A percentile compares a stretch with the other conserved stretches of the same genome.
Conservation (phyloP, 2,888 invertebrate genomes). For the Zelleria hepariella region DNA sequence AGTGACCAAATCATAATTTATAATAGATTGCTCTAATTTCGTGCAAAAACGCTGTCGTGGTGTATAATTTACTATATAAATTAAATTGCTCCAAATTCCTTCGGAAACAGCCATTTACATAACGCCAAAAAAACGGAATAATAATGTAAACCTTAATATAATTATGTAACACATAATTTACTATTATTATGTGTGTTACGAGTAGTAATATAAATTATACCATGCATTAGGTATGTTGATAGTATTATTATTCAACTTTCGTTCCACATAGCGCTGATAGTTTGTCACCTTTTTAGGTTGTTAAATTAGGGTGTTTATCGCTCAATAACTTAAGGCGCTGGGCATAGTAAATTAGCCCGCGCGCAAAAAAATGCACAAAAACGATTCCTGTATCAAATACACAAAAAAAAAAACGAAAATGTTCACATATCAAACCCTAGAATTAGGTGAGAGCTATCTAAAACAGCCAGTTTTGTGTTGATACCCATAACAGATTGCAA, state of each 20-base stretch:
- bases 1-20: neutral
- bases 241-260: constrained; percentile 1
- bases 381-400: no score
- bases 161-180: neutral
- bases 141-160: neutral
- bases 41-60: neutral
- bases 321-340: no score
- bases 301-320: no score
- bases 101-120: no score
- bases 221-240: no score
- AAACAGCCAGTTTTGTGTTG: no score
- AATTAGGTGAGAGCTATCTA: no score
- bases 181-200: neutral
- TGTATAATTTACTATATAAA: neutral
- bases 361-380: no score
- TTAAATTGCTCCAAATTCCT: neutral
- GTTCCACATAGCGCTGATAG: neutral
- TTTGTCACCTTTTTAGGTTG: neutral
- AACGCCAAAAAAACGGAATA: neutral
- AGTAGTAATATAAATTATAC: neutral
- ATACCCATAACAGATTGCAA: no score
- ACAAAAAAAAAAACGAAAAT: no score
- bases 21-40: neutral
- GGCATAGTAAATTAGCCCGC: no score
- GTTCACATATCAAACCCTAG: no score